These are phyloP conservation scores for Onthophagus sagittarius DNA, from an alignment of 2,888 invertebrate genomes.

Conservation along the genomic window DNA sequence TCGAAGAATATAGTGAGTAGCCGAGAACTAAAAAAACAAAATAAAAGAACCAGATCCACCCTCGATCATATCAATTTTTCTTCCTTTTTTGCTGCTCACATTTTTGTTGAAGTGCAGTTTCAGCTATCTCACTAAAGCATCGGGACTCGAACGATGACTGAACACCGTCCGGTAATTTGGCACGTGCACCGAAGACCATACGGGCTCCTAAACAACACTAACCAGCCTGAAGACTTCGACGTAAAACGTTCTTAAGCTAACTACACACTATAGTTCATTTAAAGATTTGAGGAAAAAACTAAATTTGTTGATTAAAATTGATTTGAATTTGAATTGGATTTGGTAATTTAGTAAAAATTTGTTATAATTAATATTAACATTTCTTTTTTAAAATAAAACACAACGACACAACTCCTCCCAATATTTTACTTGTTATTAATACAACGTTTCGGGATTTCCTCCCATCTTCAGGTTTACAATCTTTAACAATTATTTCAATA, in stretches of 20 bases:
- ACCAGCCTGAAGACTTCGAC: neutral
- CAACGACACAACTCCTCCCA: too few species aligned
- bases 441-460: too few species aligned
- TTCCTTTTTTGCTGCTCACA: neutral
- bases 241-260: neutral
- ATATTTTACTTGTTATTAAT: too few species aligned
- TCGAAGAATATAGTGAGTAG: neutral
- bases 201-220: slow-evolving; percentile 18
- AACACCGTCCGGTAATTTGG: slow-evolving; percentile 22
- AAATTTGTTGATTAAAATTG: neutral
- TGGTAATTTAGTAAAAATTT: too few species aligned
- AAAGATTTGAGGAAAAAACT: neutral
- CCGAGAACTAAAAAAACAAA: neutral
- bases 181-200: slow-evolving; percentile 22
- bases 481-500: too few species aligned
- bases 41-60: neutral
- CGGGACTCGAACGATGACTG: neutral
- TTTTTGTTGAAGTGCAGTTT: neutral
- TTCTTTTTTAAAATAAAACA: too few species aligned
- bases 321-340: too few species aligned
- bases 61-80: neutral
- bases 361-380: too few species aligned
- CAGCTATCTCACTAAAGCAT: neutral
- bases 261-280: neutral
- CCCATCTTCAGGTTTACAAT: too few species aligned